Conservation (phyloP, 2,888 invertebrate genomes). For the Drosophila peninsularis region DNA sequence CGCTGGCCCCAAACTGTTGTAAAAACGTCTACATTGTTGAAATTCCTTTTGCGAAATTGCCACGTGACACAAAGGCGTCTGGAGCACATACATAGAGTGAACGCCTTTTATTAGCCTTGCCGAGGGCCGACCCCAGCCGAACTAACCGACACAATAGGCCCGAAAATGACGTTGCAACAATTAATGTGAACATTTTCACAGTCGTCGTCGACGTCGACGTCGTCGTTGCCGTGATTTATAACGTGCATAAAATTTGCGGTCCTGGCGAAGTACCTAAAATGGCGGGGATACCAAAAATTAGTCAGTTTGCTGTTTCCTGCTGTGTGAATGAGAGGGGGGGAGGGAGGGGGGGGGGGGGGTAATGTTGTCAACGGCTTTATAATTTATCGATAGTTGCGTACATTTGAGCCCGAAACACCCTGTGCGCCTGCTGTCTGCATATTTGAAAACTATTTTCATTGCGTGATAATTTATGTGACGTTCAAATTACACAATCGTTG, state of each 20-base stretch:
- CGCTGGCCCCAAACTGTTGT: constrained; percentile 57
- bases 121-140: constrained; percentile 34
- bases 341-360: background rate
- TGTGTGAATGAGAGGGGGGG: background rate
- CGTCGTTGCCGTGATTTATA: constrained; percentile 70
- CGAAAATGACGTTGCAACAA: constrained; percentile 82
- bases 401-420: constrained; percentile 43
- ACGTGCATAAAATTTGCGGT: constrained; percentile 78
- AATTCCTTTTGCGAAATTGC: constrained; percentile 80
- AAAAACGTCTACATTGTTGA: constrained; percentile 82
- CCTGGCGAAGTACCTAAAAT: constrained; percentile 61
- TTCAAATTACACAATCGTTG: constrained; percentile 73
- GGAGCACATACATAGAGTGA: constrained; percentile 64
- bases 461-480: constrained; percentile 76
- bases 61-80: constrained; percentile 81
- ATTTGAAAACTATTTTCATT: constrained; percentile 75
- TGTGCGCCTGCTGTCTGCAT: constrained; percentile 56
- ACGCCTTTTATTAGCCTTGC: constrained; percentile 73
- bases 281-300: constrained; percentile 56
- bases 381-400: constrained; percentile 70
- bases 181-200: constrained; percentile 79
- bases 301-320: constrained; percentile 51
- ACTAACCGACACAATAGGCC: constrained; percentile 67
- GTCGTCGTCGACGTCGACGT: constrained; percentile 51
- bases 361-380: constrained; percentile 48